Base-by-base conservation (phyloP, 1,140 invertebrate species). In the Drosophila parabipectinata region DNA sequence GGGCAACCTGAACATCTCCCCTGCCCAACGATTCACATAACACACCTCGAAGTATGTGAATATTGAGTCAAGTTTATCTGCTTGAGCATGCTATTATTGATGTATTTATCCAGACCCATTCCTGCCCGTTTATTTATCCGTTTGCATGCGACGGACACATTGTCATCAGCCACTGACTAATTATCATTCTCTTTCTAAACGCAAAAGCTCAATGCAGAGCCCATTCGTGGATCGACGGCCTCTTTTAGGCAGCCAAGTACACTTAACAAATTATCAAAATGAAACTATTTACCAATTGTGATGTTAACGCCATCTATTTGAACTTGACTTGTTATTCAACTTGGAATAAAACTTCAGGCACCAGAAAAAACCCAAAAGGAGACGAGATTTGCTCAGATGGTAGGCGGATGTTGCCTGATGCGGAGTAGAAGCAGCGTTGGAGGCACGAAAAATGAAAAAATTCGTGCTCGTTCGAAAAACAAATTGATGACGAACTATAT, bases 1-100 rank as follows among this genome's bases (percentile, higher is more conserved):
- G 82, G 97, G 97, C 69, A 94, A 95, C 76, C 92, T 98, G 1
- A 98, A 98, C 90, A 95, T 98, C 95, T 95, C 96, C 15, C 95
- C 95, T n/a, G 76, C 74, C 21, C 82, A 91, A 28, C 77, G 90
- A 18, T 66, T 75, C 50, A 74, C 77, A 55, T 90, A 91, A 61
- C 79, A 87, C 63, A 91, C 80, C 54, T 87, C 90, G 63, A 91
- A 90, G 90, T 91, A 91, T 80, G 85, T 89, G 79, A 89, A 89
- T 89, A 84, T 89, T 89, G 84, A 89, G 75, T 88, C 79, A 64
- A 91, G 83, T 90, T 91, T 67, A 78, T 76, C 44, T 77, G 47
- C 51, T 9, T 73, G 64, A 69, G 68, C 74, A 85, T 85, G 83
- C 81, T 77, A 71, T 44, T 72, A 41, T 76, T 64, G 57, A 52